A percentile compares a stretch with the other conserved stretches of the same genome.
Evolutionary conservation across 1,140 invertebrate species (phyloP).

Genomic region (Teleogryllus occipitalis): DNA sequence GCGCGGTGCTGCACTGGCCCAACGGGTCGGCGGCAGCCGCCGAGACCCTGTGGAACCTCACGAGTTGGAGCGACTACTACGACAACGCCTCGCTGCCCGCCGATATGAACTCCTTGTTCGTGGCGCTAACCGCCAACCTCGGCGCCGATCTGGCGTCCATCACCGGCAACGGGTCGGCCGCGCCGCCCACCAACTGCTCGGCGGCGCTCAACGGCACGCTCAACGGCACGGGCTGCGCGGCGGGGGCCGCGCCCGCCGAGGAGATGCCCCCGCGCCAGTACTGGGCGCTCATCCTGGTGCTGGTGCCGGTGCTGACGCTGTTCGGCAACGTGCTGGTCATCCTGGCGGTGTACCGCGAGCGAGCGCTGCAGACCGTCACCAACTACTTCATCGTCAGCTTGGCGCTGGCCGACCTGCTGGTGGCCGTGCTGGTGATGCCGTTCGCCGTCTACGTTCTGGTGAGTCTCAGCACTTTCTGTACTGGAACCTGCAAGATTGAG

Average conservation of each 20-base stretch:
- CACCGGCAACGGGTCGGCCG: background rate
- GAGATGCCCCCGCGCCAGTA: conserved; percentile 50
- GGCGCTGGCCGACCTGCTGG: conserved; percentile 93
- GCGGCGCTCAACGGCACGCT: background rate
- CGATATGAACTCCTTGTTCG: background rate
- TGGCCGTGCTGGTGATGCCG: conserved; percentile 95
- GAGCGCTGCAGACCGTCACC: conserved; percentile 85
- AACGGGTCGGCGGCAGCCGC: background rate
- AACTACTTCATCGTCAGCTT: conserved; percentile 98
- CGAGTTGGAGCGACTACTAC: background rate
- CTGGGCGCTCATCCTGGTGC: conserved; percentile 75
- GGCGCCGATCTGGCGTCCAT: background rate
- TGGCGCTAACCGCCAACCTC: background rate
- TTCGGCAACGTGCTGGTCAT: conserved; percentile 97
- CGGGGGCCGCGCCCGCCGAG: background rate
- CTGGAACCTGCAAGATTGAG: no score
- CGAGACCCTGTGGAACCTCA: background rate
- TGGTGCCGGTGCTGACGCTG: conserved; percentile 88
- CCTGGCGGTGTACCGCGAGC: conserved; percentile 80
- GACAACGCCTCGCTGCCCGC: background rate
- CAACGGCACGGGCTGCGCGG: background rate
- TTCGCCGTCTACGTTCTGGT: conserved; percentile 96
- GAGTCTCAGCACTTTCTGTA: conserved; percentile 39
- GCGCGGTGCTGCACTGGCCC: no score
- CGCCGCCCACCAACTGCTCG: background rate